Evolutionary conservation across 1,140 invertebrate genomes (phyloP).

Genomic region (Zaprionus africanus): DNA sequence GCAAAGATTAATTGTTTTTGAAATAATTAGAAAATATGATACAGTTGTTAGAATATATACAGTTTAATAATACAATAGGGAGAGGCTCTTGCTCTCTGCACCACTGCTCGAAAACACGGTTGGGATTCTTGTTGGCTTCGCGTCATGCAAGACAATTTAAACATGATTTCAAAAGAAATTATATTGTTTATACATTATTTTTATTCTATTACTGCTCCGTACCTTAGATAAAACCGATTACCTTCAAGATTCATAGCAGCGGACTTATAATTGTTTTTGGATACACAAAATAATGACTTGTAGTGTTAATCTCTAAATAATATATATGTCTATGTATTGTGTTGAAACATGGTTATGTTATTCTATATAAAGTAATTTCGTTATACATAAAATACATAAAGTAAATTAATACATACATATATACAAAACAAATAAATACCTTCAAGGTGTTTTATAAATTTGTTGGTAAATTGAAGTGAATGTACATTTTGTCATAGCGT

Average conservation of each 20-base stretch:
- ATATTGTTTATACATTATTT: background rate
- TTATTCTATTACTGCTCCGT: constrained; percentile 1
- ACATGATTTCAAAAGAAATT: background rate
- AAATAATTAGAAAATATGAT: background rate
- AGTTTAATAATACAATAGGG: constrained; percentile 2
- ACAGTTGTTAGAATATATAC: constrained; percentile 13
- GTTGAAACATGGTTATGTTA: background rate
- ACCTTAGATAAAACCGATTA: constrained; percentile 4
- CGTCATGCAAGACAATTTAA: background rate
- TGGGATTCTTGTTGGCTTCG: background rate
- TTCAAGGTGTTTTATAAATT: constrained; percentile 28
- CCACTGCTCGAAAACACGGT: background rate
- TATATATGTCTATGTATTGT: background rate
- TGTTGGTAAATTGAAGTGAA: constrained; percentile 3
- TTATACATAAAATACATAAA: constrained; percentile 6
- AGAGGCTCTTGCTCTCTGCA: no score
- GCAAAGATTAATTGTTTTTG: constrained; percentile 7
- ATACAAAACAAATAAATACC: constrained; percentile 2
- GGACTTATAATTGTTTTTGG: background rate
- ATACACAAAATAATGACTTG: background rate
- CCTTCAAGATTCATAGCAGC: background rate
- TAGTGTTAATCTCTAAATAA: background rate
- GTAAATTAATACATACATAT: constrained; percentile 8
- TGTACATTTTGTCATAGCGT: constrained; percentile 34
- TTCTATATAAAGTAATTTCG: background rate